Evolutionary conservation across 2,113 vertebrate genomes (phyloP).

Genomic region (Gnathonemus echidnorhynchus): DNA sequence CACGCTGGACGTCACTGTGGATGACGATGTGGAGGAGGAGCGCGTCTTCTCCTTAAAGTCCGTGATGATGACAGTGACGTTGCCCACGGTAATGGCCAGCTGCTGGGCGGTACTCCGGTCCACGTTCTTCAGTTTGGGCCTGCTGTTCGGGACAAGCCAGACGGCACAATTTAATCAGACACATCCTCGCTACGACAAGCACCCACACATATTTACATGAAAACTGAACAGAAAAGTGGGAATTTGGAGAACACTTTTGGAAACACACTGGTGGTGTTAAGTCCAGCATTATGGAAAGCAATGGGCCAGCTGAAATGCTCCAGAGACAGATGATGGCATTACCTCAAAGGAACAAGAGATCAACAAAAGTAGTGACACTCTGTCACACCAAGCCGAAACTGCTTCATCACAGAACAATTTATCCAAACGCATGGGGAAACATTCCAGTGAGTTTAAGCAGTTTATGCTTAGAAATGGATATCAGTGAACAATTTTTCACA

Average conservation of each 20-base stretch:
- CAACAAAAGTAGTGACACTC: background rate
- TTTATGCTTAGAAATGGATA: background rate
- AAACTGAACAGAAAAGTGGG: background rate
- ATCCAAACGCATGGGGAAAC: background rate
- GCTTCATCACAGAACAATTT: background rate
- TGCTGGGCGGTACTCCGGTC: constrained; percentile 97
- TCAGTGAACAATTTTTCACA: background rate
- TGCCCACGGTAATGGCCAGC: constrained; percentile 95
- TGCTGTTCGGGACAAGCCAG: constrained; percentile 34
- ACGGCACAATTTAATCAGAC: background rate
- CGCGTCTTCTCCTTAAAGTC: constrained; percentile 99
- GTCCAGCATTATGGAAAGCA: background rate
- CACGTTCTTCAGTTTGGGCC: constrained; percentile 96
- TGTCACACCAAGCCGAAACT: background rate
- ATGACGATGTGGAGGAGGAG: constrained; percentile 94
- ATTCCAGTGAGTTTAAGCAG: background rate
- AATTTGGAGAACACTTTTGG: background rate
- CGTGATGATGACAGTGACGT: constrained; percentile 99
- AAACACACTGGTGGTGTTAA: background rate
- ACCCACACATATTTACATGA: background rate
- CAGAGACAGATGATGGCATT: background rate
- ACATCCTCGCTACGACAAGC: background rate
- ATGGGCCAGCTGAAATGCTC: background rate
- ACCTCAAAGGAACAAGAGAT: background rate
- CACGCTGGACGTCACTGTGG: constrained; percentile 94